These are phyloP conservation scores for Crotalus tigris DNA, from an alignment of 2,113 vertebrate species.

Conservation along the genomic window DNA sequence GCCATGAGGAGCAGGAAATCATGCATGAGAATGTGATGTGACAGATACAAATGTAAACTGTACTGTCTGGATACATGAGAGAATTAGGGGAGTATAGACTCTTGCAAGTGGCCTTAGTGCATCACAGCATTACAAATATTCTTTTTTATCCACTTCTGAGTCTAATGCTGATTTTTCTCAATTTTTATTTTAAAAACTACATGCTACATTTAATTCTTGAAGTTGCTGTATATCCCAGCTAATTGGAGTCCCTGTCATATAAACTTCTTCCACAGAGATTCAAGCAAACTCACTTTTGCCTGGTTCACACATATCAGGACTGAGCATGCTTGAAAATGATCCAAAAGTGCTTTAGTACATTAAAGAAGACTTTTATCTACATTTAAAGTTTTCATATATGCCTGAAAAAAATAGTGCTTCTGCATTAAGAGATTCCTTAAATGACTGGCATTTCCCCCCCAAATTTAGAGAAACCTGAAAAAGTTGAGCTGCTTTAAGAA, in stretches of 20 bases:
- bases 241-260: neutral
- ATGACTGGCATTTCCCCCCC: neutral
- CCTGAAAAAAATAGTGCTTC: neutral
- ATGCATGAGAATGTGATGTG: slow-evolving; percentile 38
- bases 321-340: neutral
- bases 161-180: neutral
- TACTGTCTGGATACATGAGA: neutral
- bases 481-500: neutral
- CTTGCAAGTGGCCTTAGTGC: neutral
- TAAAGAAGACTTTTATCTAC: neutral
- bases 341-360: neutral
- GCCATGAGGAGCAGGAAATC: slow-evolving; percentile 25
- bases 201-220: neutral
- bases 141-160: neutral
- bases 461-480: neutral
- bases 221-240: neutral
- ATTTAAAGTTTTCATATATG: neutral
- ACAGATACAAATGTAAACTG: slow-evolving; percentile 55
- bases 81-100: neutral
- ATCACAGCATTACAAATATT: neutral
- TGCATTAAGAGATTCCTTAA: neutral
- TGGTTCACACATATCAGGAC: neutral
- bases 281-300: neutral
- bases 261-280: neutral
- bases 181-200: neutral